phyloP scores from a whole-genome alignment of 2,888 invertebrate genomes.

The Dasysyrphus tricinctus region DNA sequence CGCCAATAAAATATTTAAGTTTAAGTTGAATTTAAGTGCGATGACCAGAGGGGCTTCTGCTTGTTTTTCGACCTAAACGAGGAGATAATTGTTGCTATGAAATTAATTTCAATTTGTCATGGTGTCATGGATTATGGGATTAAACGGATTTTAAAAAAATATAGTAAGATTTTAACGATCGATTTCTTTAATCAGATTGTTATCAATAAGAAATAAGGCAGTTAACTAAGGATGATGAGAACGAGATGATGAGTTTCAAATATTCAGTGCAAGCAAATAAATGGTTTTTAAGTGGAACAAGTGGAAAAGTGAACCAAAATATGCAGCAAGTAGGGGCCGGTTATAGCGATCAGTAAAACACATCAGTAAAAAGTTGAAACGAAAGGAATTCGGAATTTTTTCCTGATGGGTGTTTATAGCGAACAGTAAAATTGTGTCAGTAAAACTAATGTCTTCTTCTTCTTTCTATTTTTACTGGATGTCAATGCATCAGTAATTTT shows the following conservation, averaged over 20 bases:
- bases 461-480: no score
- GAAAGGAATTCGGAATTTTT: no score
- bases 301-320: no score
- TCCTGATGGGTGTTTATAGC: no score
- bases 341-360: no score
- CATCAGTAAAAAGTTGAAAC: no score
- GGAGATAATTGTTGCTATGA: constrained; percentile 34
- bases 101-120: constrained; percentile 37
- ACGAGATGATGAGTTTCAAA: no score
- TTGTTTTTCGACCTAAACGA: constrained; percentile 17
- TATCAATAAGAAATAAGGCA: not conserved
- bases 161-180: not conserved
- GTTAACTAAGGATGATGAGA: not conserved
- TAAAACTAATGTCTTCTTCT: no score
- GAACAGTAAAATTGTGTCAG: no score
- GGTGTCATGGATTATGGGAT: constrained; percentile 7
- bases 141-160: not conserved
- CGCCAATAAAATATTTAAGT: constrained; percentile 58
- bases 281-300: not conserved
- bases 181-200: not conserved
- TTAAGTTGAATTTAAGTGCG: constrained; percentile 30
- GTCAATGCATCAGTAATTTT: no score
- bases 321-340: no score
- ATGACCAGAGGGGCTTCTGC: constrained; percentile 30
- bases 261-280: not conserved